phyloP scores from a whole-genome alignment of 2,888 invertebrate genomes.

The Drosophila prostipennis region DNA sequence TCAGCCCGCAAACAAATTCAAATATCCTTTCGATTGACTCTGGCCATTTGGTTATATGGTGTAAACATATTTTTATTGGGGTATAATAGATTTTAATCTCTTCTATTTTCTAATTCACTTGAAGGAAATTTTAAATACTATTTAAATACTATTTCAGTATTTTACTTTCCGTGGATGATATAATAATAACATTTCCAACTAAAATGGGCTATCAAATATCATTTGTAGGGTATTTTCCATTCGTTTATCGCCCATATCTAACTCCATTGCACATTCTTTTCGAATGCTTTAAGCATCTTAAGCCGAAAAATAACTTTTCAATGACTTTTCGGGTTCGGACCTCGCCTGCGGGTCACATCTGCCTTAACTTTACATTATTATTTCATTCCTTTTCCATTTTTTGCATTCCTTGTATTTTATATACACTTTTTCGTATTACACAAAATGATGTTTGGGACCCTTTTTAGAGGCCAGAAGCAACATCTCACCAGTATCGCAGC shows the following conservation, averaged over 20 bases:
- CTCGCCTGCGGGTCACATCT: constrained; percentile 51
- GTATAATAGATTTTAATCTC: not conserved
- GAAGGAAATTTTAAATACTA: too few species aligned
- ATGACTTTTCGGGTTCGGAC: constrained; percentile 35
- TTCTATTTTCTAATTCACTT: too few species aligned
- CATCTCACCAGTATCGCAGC: not conserved
- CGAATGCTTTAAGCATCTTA: constrained; percentile 21
- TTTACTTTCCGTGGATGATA: too few species aligned
- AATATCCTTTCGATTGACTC: constrained; percentile 39
- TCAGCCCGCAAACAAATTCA: constrained; percentile 32
- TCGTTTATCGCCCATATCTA: not conserved
- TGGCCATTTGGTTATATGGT: constrained; percentile 1
- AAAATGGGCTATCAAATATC: not conserved
- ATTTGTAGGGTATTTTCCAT: not conserved
- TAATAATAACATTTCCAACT: too few species aligned
- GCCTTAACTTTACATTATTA: constrained; percentile 39
- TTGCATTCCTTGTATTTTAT: constrained; percentile 12
- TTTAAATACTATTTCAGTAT: too few species aligned
- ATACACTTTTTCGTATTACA: constrained; percentile 6
- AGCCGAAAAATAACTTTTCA: constrained; percentile 38
- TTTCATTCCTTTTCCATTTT: constrained; percentile 29
- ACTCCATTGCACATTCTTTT: not conserved
- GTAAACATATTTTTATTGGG: not conserved
- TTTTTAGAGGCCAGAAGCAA: constrained; percentile 13
- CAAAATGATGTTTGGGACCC: constrained; percentile 29